Base-by-base conservation (phyloP, 2,888 invertebrate species). In the Orthonevra nobilis region DNA sequence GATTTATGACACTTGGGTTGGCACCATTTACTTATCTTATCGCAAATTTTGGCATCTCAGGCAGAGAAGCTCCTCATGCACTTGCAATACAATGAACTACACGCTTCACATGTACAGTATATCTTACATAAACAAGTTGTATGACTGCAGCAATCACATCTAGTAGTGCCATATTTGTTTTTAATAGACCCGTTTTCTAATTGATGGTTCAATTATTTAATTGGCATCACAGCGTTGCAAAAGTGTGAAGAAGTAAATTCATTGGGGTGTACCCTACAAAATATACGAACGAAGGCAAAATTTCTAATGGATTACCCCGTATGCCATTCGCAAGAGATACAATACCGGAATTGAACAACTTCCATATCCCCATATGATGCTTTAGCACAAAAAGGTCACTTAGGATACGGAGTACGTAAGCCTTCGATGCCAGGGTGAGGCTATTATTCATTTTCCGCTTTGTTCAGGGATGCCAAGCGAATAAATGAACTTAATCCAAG, bases 1-100 rank as follows among this genome's bases (percentile, higher is more conserved):
- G 88, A 88, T 88, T 88, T 88, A 88, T 87, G 86, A 85, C 83
- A 84, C 83, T 87, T 85, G 84, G 85, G 85, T 87, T 89, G 88
- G 88, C 87, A 88, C 83, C 87, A 86, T 86, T 85, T 85, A 86
- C 86, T 86, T 87, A 87, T 88, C 88, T 88, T 87, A 88, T 88
- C 88, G 85, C 85, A 81, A 85, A 83, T 84, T 85, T 87, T 89
- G 88, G 88, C 89, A 87, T 86, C 87, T 73, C 72, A 44, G 64
- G 40, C 46, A 46, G 72, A 54, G 77, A 32, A 68, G 12, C 50
- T 52, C 9, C 64, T 48, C 70, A 66, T 44, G 63, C 70, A 38
- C 34, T 58, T 64, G 63, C 52, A 58, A 63, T 75, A 70, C 64
- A 77, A 70, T 70, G 70, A 70, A 64, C 70, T 58, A n/a, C 28